Base-by-base conservation (phyloP, 2,797 vertebrate genomes). In the Enteromius afrohamiltoni region DNA sequence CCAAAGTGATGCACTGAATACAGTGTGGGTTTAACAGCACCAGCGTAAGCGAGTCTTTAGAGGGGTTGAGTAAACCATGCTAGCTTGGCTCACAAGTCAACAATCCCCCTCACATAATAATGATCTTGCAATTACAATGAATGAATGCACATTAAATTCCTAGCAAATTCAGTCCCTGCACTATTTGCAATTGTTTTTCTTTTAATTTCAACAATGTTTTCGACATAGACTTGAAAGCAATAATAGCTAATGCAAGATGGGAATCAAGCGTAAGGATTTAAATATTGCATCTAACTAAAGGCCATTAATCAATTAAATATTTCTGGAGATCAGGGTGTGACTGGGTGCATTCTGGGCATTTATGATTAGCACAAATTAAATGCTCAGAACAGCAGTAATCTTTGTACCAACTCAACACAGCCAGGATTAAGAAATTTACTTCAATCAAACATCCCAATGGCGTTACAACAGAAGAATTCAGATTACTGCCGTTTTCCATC, bases 1-100 rank as follows among this genome's bases (percentile, higher is more conserved):
- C 68, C 29, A 81, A 37, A 73, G 49, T 42, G 65, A 80, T 55
- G 23, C 53, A 73, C 23, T 70, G 29, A 47, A 81, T 34, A 62
- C 68, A 73, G 40, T 49, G 40, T 26, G 31, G 55, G 31, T 73
- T 81, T 49, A 73, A 73, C 64, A 53, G 29, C 13, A 62, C 11
- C 13, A 37, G 53, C 62, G 17, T 17, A 34, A 45, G 17, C 3
- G 13, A 73, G 26, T 49, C n/a, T 23, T 31, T 67, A 16, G 10
- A 55, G 49, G 19, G 51, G 29, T 10, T 58, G 21, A 58, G 49
- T 45, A 58, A 79, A 79, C 71, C 49, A 29, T 21, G 47, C 45
- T 31, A 19, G 68, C 40, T 37, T 37, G n/a, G 29, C 60, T 58
- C 34, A 70, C 49, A 58, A 7, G 49, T 69, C n/a, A 80, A 69